A percentile compares a stretch with the other conserved stretches of the same genome.
Conservation (phyloP, 1,140 invertebrate species). For the Meloidogyne floridensis region DNA sequence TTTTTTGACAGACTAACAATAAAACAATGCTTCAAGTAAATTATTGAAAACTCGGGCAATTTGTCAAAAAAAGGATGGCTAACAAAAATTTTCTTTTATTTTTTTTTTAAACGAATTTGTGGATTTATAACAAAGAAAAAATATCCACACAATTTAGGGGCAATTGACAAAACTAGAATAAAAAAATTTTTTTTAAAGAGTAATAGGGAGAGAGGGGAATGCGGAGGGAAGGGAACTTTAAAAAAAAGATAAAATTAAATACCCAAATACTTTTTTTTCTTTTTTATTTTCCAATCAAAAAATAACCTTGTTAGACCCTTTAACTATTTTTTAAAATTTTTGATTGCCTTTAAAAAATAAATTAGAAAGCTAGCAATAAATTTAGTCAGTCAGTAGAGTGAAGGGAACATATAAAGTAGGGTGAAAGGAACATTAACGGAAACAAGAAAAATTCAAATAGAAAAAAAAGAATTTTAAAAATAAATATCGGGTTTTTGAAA, state of each 20-base stretch:
- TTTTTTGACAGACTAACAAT: no score
- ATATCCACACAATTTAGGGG: neutral
- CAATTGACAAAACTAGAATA: conserved; percentile 16
- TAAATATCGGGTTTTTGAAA: no score
- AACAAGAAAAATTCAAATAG: no score
- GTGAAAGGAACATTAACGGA: no score
- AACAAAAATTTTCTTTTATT: neutral
- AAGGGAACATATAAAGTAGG: neutral
- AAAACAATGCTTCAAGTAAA: no score
- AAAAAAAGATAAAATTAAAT: neutral
- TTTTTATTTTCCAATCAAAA: neutral
- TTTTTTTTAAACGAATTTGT: neutral
- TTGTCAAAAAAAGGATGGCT: neutral
- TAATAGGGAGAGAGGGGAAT: neutral
- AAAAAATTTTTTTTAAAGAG: conserved; percentile 1
- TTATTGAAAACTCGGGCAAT: conserved; percentile 2
- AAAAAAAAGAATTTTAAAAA: no score
- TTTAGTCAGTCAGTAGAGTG: neutral
- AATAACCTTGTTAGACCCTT: neutral
- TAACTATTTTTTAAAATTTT: no score
- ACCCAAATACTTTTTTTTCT: neutral
- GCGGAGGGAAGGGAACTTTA: neutral
- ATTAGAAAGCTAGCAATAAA: neutral
- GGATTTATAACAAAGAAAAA: neutral
- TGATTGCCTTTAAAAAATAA: no score